phyloP scores from a whole-genome alignment of 2,113 vertebrate genomes.

The Dasyurus viverrinus region DNA sequence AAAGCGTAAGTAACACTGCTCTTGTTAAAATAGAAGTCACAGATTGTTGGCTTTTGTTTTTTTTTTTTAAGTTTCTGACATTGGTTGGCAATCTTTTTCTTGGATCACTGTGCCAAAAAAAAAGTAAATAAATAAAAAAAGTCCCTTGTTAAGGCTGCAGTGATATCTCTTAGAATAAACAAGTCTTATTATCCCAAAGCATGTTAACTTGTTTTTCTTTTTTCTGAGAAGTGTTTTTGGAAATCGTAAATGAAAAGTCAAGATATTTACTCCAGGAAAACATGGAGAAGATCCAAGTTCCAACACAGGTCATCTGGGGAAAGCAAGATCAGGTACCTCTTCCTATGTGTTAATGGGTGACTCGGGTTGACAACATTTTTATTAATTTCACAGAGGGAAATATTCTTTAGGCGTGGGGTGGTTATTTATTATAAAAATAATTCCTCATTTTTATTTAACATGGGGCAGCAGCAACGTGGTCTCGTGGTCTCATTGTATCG shows the following conservation, averaged over 20 bases:
- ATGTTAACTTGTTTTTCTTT: constrained; percentile 61
- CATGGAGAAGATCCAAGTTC: constrained; percentile 90
- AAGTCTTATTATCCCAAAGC: background rate
- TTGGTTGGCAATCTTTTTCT: background rate
- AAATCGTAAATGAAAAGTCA: constrained; percentile 88
- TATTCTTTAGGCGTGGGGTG: background rate
- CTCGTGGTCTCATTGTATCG: background rate
- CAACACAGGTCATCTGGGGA: constrained; percentile 95
- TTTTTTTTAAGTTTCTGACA: background rate
- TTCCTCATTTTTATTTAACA: background rate
- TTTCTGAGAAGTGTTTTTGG: constrained; percentile 89
- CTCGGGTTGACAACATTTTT: background rate
- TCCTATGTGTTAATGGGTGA: fast-evolving
- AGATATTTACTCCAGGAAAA: constrained; percentile 89
- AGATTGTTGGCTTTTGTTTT: constrained; percentile 20
- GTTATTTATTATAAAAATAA: background rate
- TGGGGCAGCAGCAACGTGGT: too few relatives aligned
- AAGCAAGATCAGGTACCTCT: constrained; percentile 93
- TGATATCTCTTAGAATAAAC: background rate
- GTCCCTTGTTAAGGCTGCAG: background rate
- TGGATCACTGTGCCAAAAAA: background rate
- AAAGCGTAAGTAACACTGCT: constrained; percentile 85
- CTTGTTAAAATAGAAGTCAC: background rate
- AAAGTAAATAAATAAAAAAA: background rate
- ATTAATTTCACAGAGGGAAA: background rate